phyloP scores from a whole-genome alignment of 2,113 vertebrate genomes.

The Trichomycterus rosablanca region DNA sequence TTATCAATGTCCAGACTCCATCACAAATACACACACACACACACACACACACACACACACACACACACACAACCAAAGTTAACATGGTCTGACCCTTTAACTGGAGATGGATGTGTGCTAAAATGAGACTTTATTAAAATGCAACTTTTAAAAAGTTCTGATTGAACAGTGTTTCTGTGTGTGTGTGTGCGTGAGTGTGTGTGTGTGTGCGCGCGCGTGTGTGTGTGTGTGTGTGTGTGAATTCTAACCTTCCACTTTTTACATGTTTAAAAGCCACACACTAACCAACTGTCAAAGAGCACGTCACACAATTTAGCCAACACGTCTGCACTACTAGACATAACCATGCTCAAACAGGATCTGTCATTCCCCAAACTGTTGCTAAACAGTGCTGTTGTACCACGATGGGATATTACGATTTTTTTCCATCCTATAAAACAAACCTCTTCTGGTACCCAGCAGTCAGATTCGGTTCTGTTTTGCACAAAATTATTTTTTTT shows the following conservation, averaged over 20 bases:
- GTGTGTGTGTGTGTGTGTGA: constrained; percentile 8
- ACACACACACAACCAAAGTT: constrained; percentile 35
- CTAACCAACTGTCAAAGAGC: not conserved
- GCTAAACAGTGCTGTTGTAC: too few species aligned
- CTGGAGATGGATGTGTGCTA: constrained; percentile 39
- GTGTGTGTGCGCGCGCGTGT: constrained; percentile 1
- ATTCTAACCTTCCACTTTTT: not conserved
- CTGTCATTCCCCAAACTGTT: not conserved
- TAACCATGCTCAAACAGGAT: not conserved
- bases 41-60: constrained; percentile 22
- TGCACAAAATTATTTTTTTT: too few species aligned
- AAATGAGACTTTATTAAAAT: constrained; percentile 47
- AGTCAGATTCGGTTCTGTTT: too few species aligned
- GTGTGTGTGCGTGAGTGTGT: constrained; percentile 16
- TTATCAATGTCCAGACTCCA: constrained; percentile 50
- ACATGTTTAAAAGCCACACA: not conserved
- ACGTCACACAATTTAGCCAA: not conserved
- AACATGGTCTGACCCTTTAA: constrained; percentile 39
- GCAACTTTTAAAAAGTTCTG: constrained; percentile 44
- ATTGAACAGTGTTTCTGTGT: constrained; percentile 20
- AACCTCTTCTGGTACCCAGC: too few species aligned
- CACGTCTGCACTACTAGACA: not conserved
- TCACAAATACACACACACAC: constrained; percentile 27
- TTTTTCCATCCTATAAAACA: too few species aligned
- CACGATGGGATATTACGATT: too few species aligned